These are phyloP conservation scores for Temnothorax rugatulus DNA, from an alignment of 2,888 invertebrate genomes.

Conservation along the genomic window DNA sequence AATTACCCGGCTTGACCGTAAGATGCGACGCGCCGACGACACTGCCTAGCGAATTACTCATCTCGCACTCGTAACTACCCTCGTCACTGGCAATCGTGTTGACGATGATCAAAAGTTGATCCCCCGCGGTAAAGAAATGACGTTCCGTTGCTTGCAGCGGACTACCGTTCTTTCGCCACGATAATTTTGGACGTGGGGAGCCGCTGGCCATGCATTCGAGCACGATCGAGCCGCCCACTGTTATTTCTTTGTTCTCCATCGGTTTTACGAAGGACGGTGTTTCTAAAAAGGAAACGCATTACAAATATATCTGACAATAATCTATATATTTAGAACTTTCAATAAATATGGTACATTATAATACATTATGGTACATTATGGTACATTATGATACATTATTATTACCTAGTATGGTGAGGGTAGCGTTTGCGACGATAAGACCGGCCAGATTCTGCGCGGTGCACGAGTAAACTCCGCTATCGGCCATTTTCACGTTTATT, in stretches of 20 bases:
- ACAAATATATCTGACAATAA: conserved; percentile 5
- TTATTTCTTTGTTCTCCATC: conserved; percentile 94
- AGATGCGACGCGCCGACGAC: conserved; percentile 91
- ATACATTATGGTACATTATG: no score
- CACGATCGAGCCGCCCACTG: conserved; percentile 94
- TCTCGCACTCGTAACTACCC: conserved; percentile 96
- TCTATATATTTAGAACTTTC: background rate
- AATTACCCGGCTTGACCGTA: conserved; percentile 89
- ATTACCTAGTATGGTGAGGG: conserved; percentile 91
- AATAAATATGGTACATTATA: background rate
- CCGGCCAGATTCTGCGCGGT: conserved; percentile 97
- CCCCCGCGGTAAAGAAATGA: conserved; percentile 95
- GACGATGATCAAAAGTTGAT: conserved; percentile 95
- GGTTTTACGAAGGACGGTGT: conserved; percentile 95
- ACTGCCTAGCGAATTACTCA: conserved; percentile 94
- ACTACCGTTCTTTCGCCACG: conserved; percentile 95
- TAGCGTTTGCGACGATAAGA: conserved; percentile 94
- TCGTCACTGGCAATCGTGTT: conserved; percentile 92
- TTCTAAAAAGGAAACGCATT: conserved; percentile 86
- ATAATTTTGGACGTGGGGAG: conserved; percentile 93
- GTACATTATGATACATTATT: background rate
- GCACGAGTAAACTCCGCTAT: conserved; percentile 97
- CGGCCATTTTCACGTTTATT: conserved; percentile 94
- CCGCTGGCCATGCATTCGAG: conserved; percentile 95
- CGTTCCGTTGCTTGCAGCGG: conserved; percentile 92